phyloP scores from a whole-genome alignment of 2,113 vertebrate genomes.

The Phyllostomus discolor region DNA sequence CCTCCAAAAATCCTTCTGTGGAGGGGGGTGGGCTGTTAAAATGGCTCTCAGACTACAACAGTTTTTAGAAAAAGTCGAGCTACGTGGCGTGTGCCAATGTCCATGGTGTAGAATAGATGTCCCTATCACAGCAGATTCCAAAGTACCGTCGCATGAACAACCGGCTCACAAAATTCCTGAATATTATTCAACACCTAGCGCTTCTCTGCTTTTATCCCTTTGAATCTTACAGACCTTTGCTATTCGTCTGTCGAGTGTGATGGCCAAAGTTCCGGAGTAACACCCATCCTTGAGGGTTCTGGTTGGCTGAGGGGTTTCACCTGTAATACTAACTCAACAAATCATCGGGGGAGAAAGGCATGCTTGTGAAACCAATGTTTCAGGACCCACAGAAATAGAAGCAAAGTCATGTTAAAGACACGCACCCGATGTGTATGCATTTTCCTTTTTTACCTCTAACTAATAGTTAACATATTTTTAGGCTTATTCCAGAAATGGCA shows the following conservation, averaged over 20 bases:
- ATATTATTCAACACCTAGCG: not conserved
- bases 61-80: not conserved
- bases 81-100: not conserved
- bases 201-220: not conserved
- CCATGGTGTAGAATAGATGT: not conserved
- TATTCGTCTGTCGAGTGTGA: not conserved
- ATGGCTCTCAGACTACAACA: not conserved
- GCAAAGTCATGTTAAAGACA: constrained; percentile 22
- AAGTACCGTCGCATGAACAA: not conserved
- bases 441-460: constrained; percentile 47
- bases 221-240: not conserved
- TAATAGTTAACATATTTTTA: constrained; percentile 45
- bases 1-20: not conserved
- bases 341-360: not conserved
- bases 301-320: not conserved
- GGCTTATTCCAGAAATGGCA: constrained; percentile 9
- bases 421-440: not conserved
- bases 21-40: not conserved
- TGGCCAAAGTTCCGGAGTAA: not conserved
- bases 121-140: not conserved
- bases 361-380: not conserved
- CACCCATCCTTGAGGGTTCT: not conserved
- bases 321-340: constrained; percentile 3
- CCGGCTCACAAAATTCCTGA: not conserved
- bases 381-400: constrained; percentile 38